Evolutionary conservation across 2,113 vertebrate genomes (phyloP).

Genomic region (Spizaetus ornatus): DNA sequence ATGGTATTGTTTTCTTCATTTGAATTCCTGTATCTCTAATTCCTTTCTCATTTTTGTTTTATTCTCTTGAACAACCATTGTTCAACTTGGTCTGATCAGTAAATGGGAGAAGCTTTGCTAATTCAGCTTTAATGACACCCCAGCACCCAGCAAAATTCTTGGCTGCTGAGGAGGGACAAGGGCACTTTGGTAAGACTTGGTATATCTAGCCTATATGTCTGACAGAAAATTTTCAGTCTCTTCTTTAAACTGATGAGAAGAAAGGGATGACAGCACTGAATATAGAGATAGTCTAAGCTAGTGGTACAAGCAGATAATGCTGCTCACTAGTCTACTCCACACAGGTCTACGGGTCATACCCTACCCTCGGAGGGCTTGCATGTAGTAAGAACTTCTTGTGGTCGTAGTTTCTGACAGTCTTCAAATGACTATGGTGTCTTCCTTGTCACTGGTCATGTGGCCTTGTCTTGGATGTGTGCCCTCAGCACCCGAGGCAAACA

Average conservation of each 20-base stretch:
- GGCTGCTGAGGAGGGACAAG: background rate
- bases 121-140: background rate
- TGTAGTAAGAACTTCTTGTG: background rate
- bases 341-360: too few relatives aligned
- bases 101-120: background rate
- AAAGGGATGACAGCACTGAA: background rate
- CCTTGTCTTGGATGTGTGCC: background rate
- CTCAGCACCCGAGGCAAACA: background rate
- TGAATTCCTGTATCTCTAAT: constrained; percentile 28
- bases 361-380: background rate
- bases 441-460: background rate
- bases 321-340: background rate
- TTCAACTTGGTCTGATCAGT: background rate
- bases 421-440: background rate
- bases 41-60: background rate
- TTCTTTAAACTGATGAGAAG: background rate
- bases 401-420: background rate
- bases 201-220: background rate
- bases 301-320: background rate
- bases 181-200: background rate
- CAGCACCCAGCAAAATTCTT: background rate
- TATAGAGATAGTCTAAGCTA: background rate
- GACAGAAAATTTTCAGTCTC: background rate
- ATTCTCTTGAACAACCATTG: constrained; percentile 16
- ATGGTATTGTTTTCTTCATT: constrained; percentile 3